These are phyloP conservation scores for Bujurquina vittata DNA, from an alignment of 2,113 vertebrate species.

Conservation along the genomic window DNA sequence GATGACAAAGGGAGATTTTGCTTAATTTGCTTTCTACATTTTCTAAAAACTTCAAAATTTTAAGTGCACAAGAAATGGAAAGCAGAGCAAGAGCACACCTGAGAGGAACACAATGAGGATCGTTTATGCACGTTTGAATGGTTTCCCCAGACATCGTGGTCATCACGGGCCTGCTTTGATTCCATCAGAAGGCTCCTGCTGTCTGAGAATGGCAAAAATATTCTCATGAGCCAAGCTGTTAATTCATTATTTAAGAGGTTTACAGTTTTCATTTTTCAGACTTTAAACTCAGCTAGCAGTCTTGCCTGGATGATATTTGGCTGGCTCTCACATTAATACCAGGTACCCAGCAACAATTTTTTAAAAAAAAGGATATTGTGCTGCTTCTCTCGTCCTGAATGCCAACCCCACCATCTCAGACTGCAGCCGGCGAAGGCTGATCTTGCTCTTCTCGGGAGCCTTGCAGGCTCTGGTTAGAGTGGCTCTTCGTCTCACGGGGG, in stretches of 20 bases:
- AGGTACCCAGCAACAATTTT: not conserved
- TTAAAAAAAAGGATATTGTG: not conserved
- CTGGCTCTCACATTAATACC: not conserved
- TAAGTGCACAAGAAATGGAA: not conserved
- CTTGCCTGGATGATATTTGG: not conserved
- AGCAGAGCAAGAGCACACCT: not conserved
- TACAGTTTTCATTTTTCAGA: slow-evolving; percentile 4
- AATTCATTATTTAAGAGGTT: slow-evolving; percentile 9
- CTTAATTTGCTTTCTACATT: not conserved
- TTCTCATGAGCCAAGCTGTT: slow-evolving; percentile 8
- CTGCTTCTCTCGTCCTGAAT: not conserved
- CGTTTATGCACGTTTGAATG: not conserved
- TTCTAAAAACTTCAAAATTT: not conserved
- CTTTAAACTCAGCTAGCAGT: not conserved
- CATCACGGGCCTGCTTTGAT: slow-evolving; percentile 11
- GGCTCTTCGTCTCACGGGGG: not conserved
- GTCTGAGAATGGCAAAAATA: not conserved
- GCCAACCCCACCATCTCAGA: slow-evolving; percentile 4
- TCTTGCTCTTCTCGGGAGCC: not conserved
- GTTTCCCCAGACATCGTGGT: slow-evolving; percentile 1
- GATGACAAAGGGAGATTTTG: not conserved
- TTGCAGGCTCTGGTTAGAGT: not conserved
- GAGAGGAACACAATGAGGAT: not conserved
- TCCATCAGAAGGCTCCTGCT: slow-evolving; percentile 8
- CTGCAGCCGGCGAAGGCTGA: not conserved